Evolutionary conservation across 92 coral and sea anemone genomes (phyloP).

Genomic region (Bergia puertoricense): DNA sequence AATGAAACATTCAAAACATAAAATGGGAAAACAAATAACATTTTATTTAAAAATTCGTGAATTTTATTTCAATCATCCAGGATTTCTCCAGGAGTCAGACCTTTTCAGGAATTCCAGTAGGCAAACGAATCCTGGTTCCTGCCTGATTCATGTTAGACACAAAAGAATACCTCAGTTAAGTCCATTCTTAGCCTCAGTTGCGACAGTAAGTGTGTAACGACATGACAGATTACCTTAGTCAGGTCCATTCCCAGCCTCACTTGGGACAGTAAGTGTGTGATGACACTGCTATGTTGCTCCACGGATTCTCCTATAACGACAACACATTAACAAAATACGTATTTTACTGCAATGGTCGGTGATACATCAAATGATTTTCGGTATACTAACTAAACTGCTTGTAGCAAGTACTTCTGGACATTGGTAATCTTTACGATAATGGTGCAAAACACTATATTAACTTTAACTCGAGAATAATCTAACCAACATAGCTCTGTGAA

Average conservation of each 20-base stretch:
- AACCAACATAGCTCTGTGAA: too few species aligned
- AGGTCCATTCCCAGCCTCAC: conserved; percentile 99
- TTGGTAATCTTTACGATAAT: too few species aligned
- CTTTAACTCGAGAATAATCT: too few species aligned
- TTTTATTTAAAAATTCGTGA: too few species aligned
- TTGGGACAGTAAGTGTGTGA: conserved; percentile 94
- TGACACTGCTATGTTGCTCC: conserved; percentile 89
- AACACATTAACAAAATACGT: background rate
- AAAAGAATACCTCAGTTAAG: conserved; percentile 81
- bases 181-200: conserved; percentile 99
- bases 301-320: conserved; percentile 71
- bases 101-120: too few species aligned
- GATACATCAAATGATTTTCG: background rate
- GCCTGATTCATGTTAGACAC: background rate
- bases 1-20: too few species aligned
- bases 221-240: conserved; percentile 76
- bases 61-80: too few species aligned
- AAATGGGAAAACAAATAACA: too few species aligned
- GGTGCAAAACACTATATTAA: too few species aligned
- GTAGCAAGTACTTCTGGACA: background rate
- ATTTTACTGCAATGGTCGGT: background rate
- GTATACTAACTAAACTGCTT: background rate
- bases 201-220: conserved; percentile 92
- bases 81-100: too few species aligned
- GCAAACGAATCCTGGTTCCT: too few species aligned